A percentile compares a stretch with the other conserved stretches of the same genome.
Evolutionary conservation across 2,888 invertebrate species (phyloP).

Genomic region (Tiphia femorata): DNA sequence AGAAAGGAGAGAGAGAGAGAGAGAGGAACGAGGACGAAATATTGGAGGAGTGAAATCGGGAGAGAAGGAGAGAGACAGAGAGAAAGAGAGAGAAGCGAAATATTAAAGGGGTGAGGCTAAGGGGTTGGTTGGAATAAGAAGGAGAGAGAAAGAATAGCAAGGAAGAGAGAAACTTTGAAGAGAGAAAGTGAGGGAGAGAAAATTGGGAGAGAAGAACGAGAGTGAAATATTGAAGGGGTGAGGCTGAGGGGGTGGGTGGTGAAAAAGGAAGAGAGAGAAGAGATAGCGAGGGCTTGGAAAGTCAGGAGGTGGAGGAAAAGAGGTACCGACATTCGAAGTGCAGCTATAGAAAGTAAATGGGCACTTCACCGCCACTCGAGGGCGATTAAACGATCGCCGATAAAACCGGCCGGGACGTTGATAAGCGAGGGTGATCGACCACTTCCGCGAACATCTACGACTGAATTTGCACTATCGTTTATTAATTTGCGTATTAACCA

Average conservation of each 20-base stretch:
- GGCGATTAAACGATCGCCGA: slow-evolving; percentile 42
- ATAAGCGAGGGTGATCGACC: slow-evolving; percentile 26
- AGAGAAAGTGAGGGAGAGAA: slow-evolving; percentile 5
- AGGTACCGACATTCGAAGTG: slow-evolving; percentile 19
- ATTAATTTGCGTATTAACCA: slow-evolving; percentile 29
- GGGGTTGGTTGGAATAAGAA: neutral
- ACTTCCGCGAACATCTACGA: neutral
- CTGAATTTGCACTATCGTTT: slow-evolving; percentile 26
- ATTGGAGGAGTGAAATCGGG: neutral
- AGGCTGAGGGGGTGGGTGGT: neutral
- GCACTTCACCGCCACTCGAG: slow-evolving; percentile 38
- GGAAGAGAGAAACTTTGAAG: neutral
- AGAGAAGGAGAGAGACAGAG: no score
- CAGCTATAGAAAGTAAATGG: slow-evolving; percentile 21
- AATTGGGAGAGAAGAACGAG: neutral
- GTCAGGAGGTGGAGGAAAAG: slow-evolving; percentile 7
- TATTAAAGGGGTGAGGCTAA: no score
- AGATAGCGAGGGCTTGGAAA: no score
- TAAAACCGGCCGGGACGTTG: slow-evolving; percentile 26
- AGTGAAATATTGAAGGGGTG: neutral
- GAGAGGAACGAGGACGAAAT: neutral
- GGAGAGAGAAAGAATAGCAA: neutral
- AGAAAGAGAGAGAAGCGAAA: no score
- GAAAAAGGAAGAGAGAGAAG: slow-evolving; percentile 14
- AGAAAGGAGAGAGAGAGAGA: neutral